Percentiles rank a stretch among this genome's conserved stretches.
phyloP scores from a whole-genome alignment of 2,797 vertebrate species.

The Epinephelus awoara region DNA sequence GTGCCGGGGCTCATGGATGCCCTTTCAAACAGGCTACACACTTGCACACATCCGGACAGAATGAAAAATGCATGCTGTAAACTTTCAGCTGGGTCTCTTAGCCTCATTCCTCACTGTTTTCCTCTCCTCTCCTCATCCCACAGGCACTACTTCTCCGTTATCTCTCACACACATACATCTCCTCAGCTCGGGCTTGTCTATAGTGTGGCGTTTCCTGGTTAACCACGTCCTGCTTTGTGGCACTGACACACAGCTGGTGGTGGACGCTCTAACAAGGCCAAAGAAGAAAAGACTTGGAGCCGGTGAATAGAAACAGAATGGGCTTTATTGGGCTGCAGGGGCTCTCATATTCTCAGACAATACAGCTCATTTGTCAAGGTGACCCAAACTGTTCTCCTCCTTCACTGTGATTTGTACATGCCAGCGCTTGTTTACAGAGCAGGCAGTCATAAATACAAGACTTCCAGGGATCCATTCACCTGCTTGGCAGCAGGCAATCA shows the following conservation, averaged over 20 bases:
- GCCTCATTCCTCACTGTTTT: constrained; percentile 55
- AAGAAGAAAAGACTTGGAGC: constrained; percentile 67
- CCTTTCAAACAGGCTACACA: constrained; percentile 20
- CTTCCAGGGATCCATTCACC: constrained; percentile 20
- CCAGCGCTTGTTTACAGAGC: constrained; percentile 70
- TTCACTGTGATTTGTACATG: constrained; percentile 63
- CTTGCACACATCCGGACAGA: constrained; percentile 41
- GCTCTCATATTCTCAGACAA: constrained; percentile 74
- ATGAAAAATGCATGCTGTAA: constrained; percentile 81
- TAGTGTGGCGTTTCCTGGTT: constrained; percentile 63
- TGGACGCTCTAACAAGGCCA: constrained; percentile 71
- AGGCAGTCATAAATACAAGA: constrained; percentile 36
- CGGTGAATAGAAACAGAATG: constrained; percentile 57
- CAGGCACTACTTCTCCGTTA: constrained; percentile 33
- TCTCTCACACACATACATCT: constrained; percentile 52
- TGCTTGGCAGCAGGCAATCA: constrained; percentile 25
- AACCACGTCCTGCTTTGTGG: constrained; percentile 73
- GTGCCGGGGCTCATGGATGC: constrained; percentile 23
- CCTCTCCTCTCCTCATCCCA: constrained; percentile 27
- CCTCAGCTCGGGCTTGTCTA: constrained; percentile 31
- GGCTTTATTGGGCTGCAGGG: constrained; percentile 62
- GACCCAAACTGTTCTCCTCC: constrained; percentile 71
- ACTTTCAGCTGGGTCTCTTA: constrained; percentile 65
- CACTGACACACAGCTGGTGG: constrained; percentile 76
- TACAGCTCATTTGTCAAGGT: constrained; percentile 83